Evolutionary conservation across 2,113 vertebrate genomes (phyloP).

Genomic region (Leucoraja erinaceus): DNA sequence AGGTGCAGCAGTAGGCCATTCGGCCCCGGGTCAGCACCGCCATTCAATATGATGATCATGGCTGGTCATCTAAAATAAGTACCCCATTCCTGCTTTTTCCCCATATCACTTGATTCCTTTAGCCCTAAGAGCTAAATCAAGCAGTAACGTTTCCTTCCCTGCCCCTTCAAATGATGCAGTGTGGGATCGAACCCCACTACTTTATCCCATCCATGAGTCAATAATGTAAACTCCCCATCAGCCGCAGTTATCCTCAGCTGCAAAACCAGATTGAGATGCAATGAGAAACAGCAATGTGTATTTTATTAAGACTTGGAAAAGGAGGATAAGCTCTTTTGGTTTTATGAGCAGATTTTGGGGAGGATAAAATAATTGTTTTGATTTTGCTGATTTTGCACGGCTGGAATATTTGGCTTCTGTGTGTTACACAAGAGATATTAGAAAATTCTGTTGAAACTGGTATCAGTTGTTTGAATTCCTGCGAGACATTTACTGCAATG

Average conservation of each 20-base stretch:
- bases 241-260: too few relatives aligned
- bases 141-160: too few relatives aligned
- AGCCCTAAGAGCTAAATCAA: too few relatives aligned
- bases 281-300: background rate
- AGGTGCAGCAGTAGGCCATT: too few relatives aligned
- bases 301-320: background rate
- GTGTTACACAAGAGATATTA: background rate
- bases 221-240: background rate
- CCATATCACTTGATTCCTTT: too few relatives aligned
- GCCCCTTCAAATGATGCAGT: background rate
- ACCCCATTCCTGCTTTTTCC: too few relatives aligned
- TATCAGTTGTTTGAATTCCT: background rate
- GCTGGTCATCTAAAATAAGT: too few relatives aligned
- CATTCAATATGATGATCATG: too few relatives aligned
- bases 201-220: background rate
- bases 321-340: background rate
- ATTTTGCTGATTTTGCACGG: slow-evolving; percentile 9
- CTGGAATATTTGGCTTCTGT: background rate
- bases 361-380: background rate
- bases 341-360: background rate
- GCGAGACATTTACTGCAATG: background rate
- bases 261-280: background rate
- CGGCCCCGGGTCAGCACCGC: too few relatives aligned
- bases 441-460: background rate
- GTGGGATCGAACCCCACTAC: background rate